phyloP scores from a whole-genome alignment of 2,797 vertebrate species.

The Linurgus olivaceus region DNA sequence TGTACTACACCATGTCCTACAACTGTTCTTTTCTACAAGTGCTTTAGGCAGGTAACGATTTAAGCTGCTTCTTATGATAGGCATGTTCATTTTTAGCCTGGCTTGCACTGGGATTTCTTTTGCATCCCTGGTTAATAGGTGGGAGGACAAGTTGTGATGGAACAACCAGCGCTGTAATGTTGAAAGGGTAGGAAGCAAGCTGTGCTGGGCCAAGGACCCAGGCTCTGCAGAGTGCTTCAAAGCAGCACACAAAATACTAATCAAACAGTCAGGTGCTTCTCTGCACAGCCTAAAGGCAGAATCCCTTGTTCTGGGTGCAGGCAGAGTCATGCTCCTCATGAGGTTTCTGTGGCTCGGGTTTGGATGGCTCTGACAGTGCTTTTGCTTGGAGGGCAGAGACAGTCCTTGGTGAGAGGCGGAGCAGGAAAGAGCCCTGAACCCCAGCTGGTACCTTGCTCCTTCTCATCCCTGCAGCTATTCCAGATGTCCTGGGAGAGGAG shows the following conservation, averaged over 20 bases:
- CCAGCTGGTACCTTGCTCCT: background rate
- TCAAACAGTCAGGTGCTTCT: slow-evolving; percentile 25
- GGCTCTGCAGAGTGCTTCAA: background rate
- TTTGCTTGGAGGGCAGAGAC: background rate
- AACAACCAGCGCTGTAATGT: background rate
- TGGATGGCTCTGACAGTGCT: background rate
- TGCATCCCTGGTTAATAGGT: background rate
- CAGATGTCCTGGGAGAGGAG: background rate
- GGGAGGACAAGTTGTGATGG: slow-evolving; percentile 3
- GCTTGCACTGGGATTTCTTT: background rate
- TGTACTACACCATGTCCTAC: background rate
- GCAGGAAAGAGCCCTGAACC: background rate
- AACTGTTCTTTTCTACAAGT: background rate
- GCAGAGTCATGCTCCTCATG: background rate
- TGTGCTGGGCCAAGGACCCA: slow-evolving; percentile 21
- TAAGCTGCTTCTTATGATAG: background rate
- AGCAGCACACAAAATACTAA: slow-evolving; percentile 3
- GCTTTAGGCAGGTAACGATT: background rate
- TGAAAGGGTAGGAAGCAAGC: slow-evolving; percentile 32
- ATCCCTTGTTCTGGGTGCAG: slow-evolving; percentile 16
- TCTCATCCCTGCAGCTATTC: fast-evolving
- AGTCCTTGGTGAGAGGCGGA: background rate
- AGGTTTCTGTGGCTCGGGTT: background rate
- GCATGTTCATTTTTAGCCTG: background rate
- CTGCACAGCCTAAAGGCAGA: background rate